A percentile compares a stretch with the other conserved stretches of the same genome.
Evolutionary conservation across 2,888 invertebrate genomes (phyloP).

Genomic region (Nephrocerus scutellatus): DNA sequence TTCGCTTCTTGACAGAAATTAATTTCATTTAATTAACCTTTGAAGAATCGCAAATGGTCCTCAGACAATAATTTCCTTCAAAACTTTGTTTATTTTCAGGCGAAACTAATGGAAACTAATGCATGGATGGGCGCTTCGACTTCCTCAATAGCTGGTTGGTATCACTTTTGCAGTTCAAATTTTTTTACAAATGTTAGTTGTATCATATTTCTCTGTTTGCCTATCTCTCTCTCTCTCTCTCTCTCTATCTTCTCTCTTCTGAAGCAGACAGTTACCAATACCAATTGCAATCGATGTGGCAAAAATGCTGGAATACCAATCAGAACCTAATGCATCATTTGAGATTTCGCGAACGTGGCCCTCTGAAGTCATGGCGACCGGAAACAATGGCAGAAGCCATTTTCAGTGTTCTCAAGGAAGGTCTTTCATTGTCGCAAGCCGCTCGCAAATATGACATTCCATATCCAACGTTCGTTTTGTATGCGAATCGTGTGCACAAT

Average conservation of each 20-base stretch:
- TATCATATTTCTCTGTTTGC: conserved; percentile 3
- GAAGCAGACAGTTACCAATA: conserved; percentile 91
- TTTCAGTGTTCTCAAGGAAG: conserved; percentile 85
- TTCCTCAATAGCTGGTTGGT: conserved; percentile 84
- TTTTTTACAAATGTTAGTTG: no score
- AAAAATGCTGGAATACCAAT: conserved; percentile 92
- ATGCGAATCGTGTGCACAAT: conserved; percentile 88
- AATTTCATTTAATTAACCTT: no score
- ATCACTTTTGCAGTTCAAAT: conserved; percentile 4
- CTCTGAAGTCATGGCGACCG: conserved; percentile 86
- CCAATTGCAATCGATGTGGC: conserved; percentile 92
- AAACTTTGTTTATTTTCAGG: conserved; percentile 61
- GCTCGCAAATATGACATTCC: conserved; percentile 92
- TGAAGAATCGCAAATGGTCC: conserved; percentile 9
- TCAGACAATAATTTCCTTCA: conserved; percentile 15
- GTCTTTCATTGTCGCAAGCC: conserved; percentile 80
- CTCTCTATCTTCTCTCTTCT: conserved; percentile 14
- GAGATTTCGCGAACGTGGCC: conserved; percentile 85
- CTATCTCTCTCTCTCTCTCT: not conserved
- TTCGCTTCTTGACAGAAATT: no score
- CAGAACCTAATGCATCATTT: conserved; percentile 85
- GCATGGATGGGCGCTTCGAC: conserved; percentile 83
- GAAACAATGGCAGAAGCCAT: conserved; percentile 95
- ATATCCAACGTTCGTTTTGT: conserved; percentile 87
- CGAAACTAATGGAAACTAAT: conserved; percentile 86